Percentiles rank a stretch among this genome's conserved stretches.
phyloP scores from a whole-genome alignment of 2,888 invertebrate species.

The Pilophorus perplexus region DNA sequence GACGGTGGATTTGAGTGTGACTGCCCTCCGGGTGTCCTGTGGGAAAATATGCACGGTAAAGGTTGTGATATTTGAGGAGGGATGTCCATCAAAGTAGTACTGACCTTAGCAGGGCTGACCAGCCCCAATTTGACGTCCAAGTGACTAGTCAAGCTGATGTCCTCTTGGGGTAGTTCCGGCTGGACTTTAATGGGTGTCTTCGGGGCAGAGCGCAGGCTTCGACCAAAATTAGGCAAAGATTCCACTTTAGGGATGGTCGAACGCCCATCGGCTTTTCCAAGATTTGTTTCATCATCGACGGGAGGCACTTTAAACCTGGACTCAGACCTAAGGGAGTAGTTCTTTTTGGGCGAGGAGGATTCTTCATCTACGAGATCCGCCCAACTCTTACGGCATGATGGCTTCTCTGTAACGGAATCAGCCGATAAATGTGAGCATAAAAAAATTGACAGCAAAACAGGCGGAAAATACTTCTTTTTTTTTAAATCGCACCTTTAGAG shows the following conservation, averaged over 20 bases:
- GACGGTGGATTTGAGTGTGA: neutral
- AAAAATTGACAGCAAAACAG: neutral
- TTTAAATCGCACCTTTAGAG: neutral
- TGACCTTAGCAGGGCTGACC: constrained; percentile 44
- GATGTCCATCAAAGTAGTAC: neutral
- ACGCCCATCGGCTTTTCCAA: neutral
- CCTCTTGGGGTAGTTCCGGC: constrained; percentile 46
- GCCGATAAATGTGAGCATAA: no score
- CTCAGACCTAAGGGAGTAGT: no score
- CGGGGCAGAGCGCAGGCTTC: neutral
- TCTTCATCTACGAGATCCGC: neutral
- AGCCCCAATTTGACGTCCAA: constrained; percentile 47
- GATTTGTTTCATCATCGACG: constrained; percentile 32
- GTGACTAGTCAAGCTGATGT: constrained; percentile 48
- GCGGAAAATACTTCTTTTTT: neutral
- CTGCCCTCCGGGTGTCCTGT: neutral
- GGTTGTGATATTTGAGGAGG: no score
- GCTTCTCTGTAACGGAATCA: neutral
- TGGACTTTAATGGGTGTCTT: constrained; percentile 22
- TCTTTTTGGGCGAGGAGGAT: neutral
- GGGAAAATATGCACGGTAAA: no score
- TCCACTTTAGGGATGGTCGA: neutral
- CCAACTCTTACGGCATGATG: neutral
- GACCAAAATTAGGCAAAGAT: constrained; percentile 29
- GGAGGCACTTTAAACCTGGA: no score